Evolutionary conservation across 2,888 invertebrate species (phyloP), one percentile per base, ranked within the genome.

Genomic region (Miltochrista miniata): DNA sequence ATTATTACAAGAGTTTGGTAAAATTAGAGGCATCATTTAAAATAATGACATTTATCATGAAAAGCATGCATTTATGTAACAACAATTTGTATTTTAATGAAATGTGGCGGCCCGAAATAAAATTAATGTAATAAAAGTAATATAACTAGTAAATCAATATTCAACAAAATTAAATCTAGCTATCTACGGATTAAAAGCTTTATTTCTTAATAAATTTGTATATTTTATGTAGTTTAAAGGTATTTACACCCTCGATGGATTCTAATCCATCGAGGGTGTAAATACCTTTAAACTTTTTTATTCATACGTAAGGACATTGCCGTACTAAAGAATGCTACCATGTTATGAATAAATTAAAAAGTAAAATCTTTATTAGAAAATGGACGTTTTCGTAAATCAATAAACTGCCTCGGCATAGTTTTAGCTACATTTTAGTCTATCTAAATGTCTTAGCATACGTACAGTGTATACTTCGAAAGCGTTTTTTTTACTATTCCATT

Each of bases 381-480:
- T 64, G 68, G 70, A 75, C 65, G 67, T 59, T 38, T 56, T 38
- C 39, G 24, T 38, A 56, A 49, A 68, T 50, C 57, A 42, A 62
- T 54, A 65, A 73, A 64, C 68, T 74, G 74, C 80, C 85, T 87
- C 85, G 85, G 88, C 87, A 84, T 75, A 78, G 76, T 76, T 81
- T 75, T 65, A 58, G 76, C 86, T 87, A 87, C 76, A 85, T 85
- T 87, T 76, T 85, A 74, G 60, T 79, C 87, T 88, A 89, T 88
- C 89, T 88, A 87, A 44, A 73, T 74, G 50, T 64, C 44, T 55
- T 74, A 72, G 80, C 78, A 79, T 84, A 83, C 82, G 70, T 83
- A 83, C 77, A 81, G 79, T 84, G 86, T 86, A 85, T 87, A 85
- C 83, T 60, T 73, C 68, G 63, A 83, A 86, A 87, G 87, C 87